Evolutionary conservation across 2,888 invertebrate genomes (phyloP), one percentile per base, ranked within the genome.

Genomic region (Macrosoma leucophasiata): DNA sequence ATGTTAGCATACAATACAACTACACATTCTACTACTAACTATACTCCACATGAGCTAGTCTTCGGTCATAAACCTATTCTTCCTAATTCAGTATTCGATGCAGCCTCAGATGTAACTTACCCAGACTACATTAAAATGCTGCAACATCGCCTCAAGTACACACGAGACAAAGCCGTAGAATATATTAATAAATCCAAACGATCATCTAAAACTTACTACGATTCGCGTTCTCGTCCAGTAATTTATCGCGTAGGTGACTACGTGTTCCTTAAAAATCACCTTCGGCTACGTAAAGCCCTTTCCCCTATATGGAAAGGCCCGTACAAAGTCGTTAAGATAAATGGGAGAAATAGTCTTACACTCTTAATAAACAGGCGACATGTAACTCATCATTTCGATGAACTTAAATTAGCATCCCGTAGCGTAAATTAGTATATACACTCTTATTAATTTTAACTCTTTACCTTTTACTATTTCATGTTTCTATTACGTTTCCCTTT

Each of bases 21-120:
- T 5, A 21, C 38, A 0, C 50, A 55, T 25, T 26, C 39, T 1
- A 54, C 54, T 3, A 56, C 51, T 0, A n/a, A 50, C 4, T 58
- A 28, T 12, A 33, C 52, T 3, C 65, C 64, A 2, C 60, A 51
- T 18, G 68, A 70, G 43, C 32, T 69, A 20, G 2, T 68, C 3
- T 71, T 61, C 36, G 66, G 62, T 3, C 38, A 52, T 29, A 62
- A 61, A 43, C 50, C 66, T 2, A 41, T 13, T 6, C 37, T 64
- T 4, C 61, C 65, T 3, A 39, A 31, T 40, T 52, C 58, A 0
- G 13, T 50, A 1, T 42, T 45, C 20, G 48, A 49, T 4, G 38
- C 40, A 6, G 7, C 20, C n/a, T 8, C 20, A 6, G 21, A 15
- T n/a, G 29, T 14, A 3, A 35, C 29, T 3, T 35, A 35, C 18